Percentiles rank a stretch among this genome's conserved stretches.
Conservation (phyloP, 2,797 vertebrate species). For the Syndactyla subalaris region DNA sequence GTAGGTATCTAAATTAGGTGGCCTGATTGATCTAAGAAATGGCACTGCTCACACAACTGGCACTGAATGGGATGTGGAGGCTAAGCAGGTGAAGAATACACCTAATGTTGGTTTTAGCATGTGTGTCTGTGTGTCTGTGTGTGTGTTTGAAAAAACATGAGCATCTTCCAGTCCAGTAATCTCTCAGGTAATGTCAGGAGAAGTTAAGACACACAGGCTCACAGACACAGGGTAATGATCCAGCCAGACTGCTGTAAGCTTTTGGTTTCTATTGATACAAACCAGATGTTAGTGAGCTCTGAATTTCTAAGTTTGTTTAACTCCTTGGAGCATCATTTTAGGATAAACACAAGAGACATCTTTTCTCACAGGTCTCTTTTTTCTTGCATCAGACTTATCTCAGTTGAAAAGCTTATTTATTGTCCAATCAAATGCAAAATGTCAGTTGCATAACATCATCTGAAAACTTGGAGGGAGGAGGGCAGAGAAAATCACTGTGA, state of each 20-base stretch:
- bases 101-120: background rate
- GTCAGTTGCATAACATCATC: constrained; percentile 4
- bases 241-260: background rate
- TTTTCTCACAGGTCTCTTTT: constrained; percentile 35
- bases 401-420: constrained; percentile 33
- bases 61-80: background rate
- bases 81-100: background rate
- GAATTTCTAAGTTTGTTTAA: constrained; percentile 46
- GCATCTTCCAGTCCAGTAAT: background rate
- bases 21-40: background rate
- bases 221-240: background rate
- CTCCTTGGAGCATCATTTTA: constrained; percentile 46
- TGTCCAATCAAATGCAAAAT: background rate
- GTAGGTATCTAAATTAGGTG: background rate
- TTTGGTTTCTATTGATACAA: constrained; percentile 35
- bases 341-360: constrained; percentile 36
- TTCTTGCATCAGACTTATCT: background rate
- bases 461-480: background rate
- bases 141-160: background rate
- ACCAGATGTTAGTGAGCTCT: constrained; percentile 28
- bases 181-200: constrained; percentile 10
- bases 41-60: background rate
- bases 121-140: background rate
- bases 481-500: background rate
- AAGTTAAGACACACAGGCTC: background rate